phyloP scores from a whole-genome alignment of 2,888 invertebrate genomes.

The Drosophila ustulata region DNA sequence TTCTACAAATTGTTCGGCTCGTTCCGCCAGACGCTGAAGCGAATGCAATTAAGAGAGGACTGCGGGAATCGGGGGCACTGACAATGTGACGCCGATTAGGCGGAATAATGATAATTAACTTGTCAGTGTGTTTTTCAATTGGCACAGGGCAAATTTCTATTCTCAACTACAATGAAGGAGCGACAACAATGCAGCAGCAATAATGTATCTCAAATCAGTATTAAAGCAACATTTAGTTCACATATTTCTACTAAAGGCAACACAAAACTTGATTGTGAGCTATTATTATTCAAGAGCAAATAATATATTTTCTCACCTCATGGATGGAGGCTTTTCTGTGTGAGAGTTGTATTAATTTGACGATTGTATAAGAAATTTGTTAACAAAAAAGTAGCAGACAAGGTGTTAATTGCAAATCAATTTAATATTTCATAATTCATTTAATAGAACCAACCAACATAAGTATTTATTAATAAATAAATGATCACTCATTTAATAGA shows the following conservation, averaged over 20 bases:
- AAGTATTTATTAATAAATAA: too few species aligned
- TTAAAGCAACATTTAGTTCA: neutral
- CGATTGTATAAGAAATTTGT: too few species aligned
- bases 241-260: neutral
- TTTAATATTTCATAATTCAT: too few species aligned
- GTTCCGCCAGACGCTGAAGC: conserved; percentile 8
- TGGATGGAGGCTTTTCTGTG: too few species aligned
- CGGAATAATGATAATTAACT: conserved; percentile 61
- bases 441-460: too few species aligned
- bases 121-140: conserved; percentile 42
- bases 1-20: conserved; percentile 50
- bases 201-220: conserved; percentile 1
- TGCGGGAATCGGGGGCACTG: neutral
- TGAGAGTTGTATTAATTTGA: too few species aligned
- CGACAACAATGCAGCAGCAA: conserved; percentile 20
- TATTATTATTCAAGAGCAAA: neutral
- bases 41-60: conserved; percentile 5
- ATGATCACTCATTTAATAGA: too few species aligned
- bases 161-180: conserved; percentile 21
- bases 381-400: too few species aligned
- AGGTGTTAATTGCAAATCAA: neutral
- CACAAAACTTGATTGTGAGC: neutral
- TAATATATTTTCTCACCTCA: neutral
- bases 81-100: conserved; percentile 41
- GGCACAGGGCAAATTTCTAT: conserved; percentile 44